Evolutionary conservation across 2,797 vertebrate genomes (phyloP), one percentile per base, ranked within the genome.

Genomic region (Parauchenoglanis punctatus): DNA sequence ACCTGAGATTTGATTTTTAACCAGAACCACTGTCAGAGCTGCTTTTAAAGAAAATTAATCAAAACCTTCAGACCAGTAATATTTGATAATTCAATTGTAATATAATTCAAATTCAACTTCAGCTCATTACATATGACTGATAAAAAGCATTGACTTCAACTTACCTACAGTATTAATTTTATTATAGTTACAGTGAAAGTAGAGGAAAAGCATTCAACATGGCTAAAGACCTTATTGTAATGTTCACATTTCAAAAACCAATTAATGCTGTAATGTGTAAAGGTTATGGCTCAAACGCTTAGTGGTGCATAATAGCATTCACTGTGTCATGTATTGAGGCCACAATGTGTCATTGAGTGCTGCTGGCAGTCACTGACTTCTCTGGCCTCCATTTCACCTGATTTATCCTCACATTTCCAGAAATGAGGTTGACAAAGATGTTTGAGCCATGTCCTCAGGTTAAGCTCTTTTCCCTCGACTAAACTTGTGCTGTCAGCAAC

Each of bases 351-450:
- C 93, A 95, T 92, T 87, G 93, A 91, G 54, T 15, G 72, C 92
- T 87, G 91, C 94, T 93, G 90, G 90, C 92, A 67, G 89, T 90
- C 91, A 23, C 90, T 92, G 92, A 93, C 90, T 90, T 95, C 93
- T 92, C 91, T 93, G 86, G 91, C 93, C 92, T 92, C 93, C 92
- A 95, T 95, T 87, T 85, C 35, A 44, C 91, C 93, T 95, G 84
- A 89, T 94, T 93, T 88, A 89, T 59, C 78, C 89, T 87, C 92
- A 92, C 94, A 94, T 94, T 95, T 95, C 95, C 90, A 93, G 85
- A 86, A 87, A 88, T 59, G 61, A 56, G 78, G 83, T 70, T 87
- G 88, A 89, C 61, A n/a, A 31, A 80, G 23, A 83, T 87, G 82
- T 61, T 88, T 65, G 46, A 58, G 11, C 70, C 76, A 73, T 91